These are phyloP conservation scores for Butorides virescens DNA, from an alignment of 2,113 vertebrate genomes.

Conservation along the genomic window DNA sequence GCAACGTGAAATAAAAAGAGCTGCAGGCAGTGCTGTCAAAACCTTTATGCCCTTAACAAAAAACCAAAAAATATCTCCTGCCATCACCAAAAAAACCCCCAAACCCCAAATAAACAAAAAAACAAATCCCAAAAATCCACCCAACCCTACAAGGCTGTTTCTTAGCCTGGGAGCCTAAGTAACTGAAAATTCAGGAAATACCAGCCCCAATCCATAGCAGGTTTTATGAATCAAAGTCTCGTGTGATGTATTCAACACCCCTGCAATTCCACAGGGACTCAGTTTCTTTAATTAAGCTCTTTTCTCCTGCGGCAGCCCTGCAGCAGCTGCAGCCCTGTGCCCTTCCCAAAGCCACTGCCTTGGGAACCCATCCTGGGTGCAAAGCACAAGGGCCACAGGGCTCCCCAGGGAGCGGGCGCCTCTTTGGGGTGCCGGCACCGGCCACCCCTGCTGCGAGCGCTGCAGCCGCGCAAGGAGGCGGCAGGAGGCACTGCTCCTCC, in stretches of 20 bases:
- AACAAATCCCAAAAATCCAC: background rate
- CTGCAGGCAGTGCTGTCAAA: conserved; percentile 21
- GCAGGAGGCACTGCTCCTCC: background rate
- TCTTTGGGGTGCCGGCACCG: background rate
- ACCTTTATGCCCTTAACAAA: background rate
- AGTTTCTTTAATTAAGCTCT: background rate
- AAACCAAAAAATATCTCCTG: background rate
- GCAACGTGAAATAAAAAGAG: background rate
- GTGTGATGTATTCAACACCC: background rate
- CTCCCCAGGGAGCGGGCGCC: fast-evolving
- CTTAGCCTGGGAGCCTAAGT: background rate
- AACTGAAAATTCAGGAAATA: background rate
- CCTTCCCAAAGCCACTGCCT: background rate
- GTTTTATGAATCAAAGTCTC: background rate
- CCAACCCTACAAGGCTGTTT: background rate
- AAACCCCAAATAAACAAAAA: background rate
- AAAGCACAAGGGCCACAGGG: fast-evolving
- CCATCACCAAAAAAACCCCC: background rate
- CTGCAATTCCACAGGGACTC: background rate
- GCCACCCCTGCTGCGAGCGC: background rate
- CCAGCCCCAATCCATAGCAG: background rate
- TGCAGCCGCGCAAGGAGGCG: background rate
- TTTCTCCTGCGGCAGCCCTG: background rate
- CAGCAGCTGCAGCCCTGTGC: background rate
- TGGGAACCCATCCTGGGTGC: background rate